phyloP scores from a whole-genome alignment of 2,113 vertebrate species.

The Pangasianodon hypophthalmus region DNA sequence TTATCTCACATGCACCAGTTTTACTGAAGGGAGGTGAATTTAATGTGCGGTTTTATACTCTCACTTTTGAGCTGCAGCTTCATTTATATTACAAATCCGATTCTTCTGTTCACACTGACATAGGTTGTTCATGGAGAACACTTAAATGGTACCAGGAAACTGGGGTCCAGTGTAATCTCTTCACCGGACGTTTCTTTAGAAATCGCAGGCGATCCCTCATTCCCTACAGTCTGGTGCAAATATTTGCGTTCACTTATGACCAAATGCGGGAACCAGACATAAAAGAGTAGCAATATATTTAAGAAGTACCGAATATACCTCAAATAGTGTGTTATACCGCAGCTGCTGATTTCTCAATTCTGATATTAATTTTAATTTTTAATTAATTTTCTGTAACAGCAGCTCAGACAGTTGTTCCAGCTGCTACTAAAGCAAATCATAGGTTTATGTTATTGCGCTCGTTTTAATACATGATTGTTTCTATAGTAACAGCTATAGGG shows the following conservation, averaged over 20 bases:
- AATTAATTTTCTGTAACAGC: neutral
- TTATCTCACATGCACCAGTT: neutral
- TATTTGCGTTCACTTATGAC: neutral
- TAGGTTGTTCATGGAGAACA: neutral
- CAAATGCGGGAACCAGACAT: neutral
- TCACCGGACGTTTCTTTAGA: neutral
- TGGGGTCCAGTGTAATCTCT: neutral
- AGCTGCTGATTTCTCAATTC: neutral
- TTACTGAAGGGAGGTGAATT: neutral
- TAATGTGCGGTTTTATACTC: too few species aligned
- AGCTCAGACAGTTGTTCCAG: neutral
- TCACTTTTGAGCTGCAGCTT: too few species aligned
- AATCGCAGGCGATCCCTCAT: neutral
- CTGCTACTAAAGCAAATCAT: neutral
- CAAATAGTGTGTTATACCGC: neutral
- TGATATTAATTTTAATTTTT: neutral
- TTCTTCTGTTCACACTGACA: neutral
- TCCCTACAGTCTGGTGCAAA: neutral
- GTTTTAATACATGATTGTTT: neutral
- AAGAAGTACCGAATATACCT: neutral
- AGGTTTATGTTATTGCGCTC: neutral
- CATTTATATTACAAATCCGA: neutral
- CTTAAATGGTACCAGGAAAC: neutral
- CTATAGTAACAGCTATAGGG: neutral
- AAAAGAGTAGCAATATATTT: neutral